These are phyloP conservation scores for Akabosia matsudoensis DNA, from an alignment of 1,140 invertebrate species.

Conservation along the genomic window DNA sequence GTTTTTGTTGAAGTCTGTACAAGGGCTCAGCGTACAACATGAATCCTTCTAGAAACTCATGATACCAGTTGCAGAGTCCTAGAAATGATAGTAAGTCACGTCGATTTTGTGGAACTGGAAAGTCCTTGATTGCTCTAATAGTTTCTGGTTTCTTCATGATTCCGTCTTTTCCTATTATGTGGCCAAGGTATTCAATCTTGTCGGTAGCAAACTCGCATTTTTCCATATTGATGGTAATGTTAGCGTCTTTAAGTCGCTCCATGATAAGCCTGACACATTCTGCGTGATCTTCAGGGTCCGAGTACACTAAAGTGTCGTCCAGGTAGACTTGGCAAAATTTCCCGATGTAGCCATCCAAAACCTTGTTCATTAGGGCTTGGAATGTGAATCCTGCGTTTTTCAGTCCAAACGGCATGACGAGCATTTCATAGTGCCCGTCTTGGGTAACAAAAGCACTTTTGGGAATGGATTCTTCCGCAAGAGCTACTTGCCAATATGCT, in stretches of 20 bases:
- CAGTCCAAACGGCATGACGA: conserved; percentile 49
- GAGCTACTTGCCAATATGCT: neutral
- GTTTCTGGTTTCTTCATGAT: conserved; percentile 52
- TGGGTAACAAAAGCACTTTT: conserved; percentile 51
- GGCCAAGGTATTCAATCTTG: conserved; percentile 51
- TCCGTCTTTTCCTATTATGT: conserved; percentile 48
- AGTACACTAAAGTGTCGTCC: conserved; percentile 49
- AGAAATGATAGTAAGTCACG: conserved; percentile 52
- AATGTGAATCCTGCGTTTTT: conserved; percentile 48
- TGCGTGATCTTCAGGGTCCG: conserved; percentile 34
- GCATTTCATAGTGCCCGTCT: conserved; percentile 47
- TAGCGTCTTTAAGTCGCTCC: conserved; percentile 11
- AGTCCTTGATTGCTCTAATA: conserved; percentile 49
- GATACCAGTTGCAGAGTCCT: conserved; percentile 54
- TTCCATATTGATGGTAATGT: conserved; percentile 46
- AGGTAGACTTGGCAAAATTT: conserved; percentile 46
- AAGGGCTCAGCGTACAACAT: conserved; percentile 49
- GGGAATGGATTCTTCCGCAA: conserved; percentile 26
- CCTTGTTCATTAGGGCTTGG: conserved; percentile 43
- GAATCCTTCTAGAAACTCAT: conserved; percentile 52
- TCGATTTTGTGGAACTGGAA: conserved; percentile 49
- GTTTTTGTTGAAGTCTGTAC: conserved; percentile 46
- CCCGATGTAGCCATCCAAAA: conserved; percentile 38
- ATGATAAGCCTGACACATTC: conserved; percentile 32
- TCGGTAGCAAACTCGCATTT: conserved; percentile 51